Conservation (phyloP, 2,888 invertebrate species). For the Euzophera pinguis region DNA sequence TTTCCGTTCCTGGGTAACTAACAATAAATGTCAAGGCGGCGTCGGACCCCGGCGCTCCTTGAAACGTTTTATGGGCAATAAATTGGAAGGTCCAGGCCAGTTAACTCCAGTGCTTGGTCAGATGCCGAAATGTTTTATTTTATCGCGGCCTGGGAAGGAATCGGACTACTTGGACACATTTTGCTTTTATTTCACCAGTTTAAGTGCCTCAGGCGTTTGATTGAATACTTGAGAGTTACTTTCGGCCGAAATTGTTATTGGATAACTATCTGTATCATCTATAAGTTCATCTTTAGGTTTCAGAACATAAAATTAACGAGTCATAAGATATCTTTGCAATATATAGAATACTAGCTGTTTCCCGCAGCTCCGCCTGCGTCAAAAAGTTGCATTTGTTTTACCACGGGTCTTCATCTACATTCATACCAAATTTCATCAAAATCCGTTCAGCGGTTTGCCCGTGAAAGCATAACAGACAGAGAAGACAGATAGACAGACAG, state of each 20-base stretch:
- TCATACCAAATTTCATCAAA: no score
- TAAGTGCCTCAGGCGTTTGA: neutral
- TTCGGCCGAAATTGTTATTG: neutral
- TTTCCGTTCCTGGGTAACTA: constrained; percentile 32
- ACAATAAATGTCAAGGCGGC: constrained; percentile 53
- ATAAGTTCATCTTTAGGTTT: no score
- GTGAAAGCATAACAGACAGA: no score
- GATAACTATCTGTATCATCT: no score
- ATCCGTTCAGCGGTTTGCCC: no score
- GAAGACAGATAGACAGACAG: no score
- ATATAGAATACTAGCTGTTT: no score
- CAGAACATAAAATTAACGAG: no score
- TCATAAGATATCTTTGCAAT: no score
- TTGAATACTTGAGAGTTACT: constrained; percentile 4
- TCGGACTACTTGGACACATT: constrained; percentile 16
- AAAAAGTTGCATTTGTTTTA: no score
- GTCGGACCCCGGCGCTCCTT: constrained; percentile 53
- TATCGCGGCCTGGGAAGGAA: constrained; percentile 33
- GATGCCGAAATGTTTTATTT: constrained; percentile 47
- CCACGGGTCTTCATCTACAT: no score
- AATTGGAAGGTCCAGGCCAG: constrained; percentile 46
- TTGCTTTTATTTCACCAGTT: constrained; percentile 4
- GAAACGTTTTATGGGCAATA: constrained; percentile 65
- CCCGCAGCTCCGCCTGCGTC: no score
- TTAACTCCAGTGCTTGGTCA: constrained; percentile 50